Percentiles rank a stretch among this genome's conserved stretches.
Conservation (phyloP, 2,113 vertebrate species). For the Salvelinus alpinus region DNA sequence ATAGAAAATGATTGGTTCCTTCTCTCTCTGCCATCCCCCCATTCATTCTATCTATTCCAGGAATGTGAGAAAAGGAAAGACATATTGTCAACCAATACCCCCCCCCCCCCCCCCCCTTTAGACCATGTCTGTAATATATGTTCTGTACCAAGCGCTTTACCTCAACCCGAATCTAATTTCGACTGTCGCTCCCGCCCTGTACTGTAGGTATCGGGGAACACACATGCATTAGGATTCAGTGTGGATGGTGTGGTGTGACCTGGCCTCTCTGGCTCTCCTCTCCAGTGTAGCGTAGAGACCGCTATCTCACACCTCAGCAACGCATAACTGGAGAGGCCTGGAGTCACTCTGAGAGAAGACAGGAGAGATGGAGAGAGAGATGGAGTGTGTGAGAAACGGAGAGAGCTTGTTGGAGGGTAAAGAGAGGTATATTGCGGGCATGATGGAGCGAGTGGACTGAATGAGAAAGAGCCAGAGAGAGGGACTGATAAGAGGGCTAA, state of each 20-base stretch:
- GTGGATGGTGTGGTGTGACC: conserved; percentile 48
- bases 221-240: conserved; percentile 58
- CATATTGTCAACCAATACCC: neutral
- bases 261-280: conserved; percentile 38
- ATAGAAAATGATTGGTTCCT: conserved; percentile 56
- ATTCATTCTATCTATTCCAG: neutral
- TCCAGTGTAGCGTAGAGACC: conserved; percentile 37
- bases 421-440: neutral
- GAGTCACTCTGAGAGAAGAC: conserved; percentile 50
- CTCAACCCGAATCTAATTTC: conserved; percentile 50
- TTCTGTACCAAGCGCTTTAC: conserved; percentile 43
- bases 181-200: conserved; percentile 30
- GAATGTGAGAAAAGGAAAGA: conserved; percentile 9
- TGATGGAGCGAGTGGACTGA: conserved; percentile 24
- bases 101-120: too few species aligned
- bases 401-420: neutral
- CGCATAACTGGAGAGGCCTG: conserved; percentile 47
- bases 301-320: conserved; percentile 63
- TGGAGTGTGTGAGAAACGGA: conserved; percentile 19
- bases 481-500: neutral
- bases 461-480: conserved; percentile 11
- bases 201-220: conserved; percentile 23
- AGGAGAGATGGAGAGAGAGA: conserved; percentile 42
- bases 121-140: conserved; percentile 21
- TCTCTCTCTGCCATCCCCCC: conserved; percentile 19